Base-by-base conservation (phyloP, 2,888 invertebrate species). In the Bhutanitis thaidina region DNA sequence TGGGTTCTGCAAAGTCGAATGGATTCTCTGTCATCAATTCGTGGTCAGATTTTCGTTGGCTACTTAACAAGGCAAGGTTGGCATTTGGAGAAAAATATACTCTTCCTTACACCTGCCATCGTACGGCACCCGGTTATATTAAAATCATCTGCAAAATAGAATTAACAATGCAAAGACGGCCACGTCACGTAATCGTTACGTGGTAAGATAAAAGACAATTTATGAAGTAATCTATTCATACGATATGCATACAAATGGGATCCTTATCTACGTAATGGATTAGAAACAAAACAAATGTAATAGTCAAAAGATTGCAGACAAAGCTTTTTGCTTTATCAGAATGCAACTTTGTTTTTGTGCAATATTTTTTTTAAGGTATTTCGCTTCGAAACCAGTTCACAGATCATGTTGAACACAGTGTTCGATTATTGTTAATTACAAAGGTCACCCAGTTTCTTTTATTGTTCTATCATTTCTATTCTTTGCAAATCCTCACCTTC, bases 381-480 rank as follows among this genome's bases (percentile, higher is more conserved):
- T 38, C 30, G 5, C n/a, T 25, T 34, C 12, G 13, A 20, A 51
- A 51, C 45, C 8, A 36, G 41, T 51, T 51, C 40, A 3, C 5
- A 3, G 8, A 34, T 14, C 35, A 13, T 12, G 8, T 37, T 43
- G 30, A 2, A 36, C 20, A 46, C 46, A 46, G 35, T 41, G 25
- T 25, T 35, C 15, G 15, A 29, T 41, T 41, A 41, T 35, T 37
- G 25, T 37, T 16, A 36, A 49, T 29, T 36, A 7, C 12, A 51
- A 51, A 51, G 51, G 51, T 51, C 46, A 44, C 10, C 32, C 16
- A 14, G 32, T 37, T 16, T 41, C 1, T 43, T 3, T 46, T 45
- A 45, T 39, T 40, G 35, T 13, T 40, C 13, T 9, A 43, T 34
- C 3, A n/a, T 34, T 27, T 49, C 16, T 15, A 37, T n/a, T 13